Base-by-base conservation (phyloP, 2,888 invertebrate species). In the Ashinkailepas kermadecensis region DNA sequence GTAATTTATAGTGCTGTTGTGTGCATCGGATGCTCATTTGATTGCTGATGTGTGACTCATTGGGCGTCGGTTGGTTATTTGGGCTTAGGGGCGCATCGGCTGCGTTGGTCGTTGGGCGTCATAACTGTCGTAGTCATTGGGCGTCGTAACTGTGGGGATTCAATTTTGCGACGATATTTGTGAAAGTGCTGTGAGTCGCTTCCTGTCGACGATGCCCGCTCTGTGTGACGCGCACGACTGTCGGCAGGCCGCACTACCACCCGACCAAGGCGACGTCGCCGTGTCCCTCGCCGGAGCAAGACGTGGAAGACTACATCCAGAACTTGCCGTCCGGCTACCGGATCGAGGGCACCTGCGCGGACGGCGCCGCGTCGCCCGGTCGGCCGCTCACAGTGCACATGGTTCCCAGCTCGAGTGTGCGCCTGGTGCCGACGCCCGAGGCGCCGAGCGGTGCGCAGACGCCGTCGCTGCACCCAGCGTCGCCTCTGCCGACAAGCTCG, bases 301-400 rank as follows among this genome's bases (percentile, higher is more conserved):
- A 74, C 74, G 74, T 74, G 74, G 74, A 74, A 21, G 56, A 74
- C 74, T 74, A 74, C 74, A 74, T 74, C 74, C 74, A 74, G 74
- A 54, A 56, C 74, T 54, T 74, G 74, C 74, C 74, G 18, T 74
- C 74, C 54, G 74, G 74, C 21, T 74, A 74, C 56, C 74, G 21
- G 54, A 74, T 74, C 74, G 74, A 74, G 74, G 74, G 74, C 74
- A 56, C 74, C 9, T 18, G 8, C 21, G 21, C 21, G 54, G 74
- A 74, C 9, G 74, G 56, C 21, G 21, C 56, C 18, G 54, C 21
- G 21, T 56, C 56, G 54, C 74, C 74, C 9, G 74, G 21, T 54
- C 54, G 74, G 56, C 74, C 74, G 74, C 56, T 74, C 39, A 74
- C 56, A 21, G 74, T 74, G 9, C 74, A 74, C 74, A 74, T 74